Conservation (phyloP, 2,888 invertebrate genomes). For the Clostera curtula region DNA sequence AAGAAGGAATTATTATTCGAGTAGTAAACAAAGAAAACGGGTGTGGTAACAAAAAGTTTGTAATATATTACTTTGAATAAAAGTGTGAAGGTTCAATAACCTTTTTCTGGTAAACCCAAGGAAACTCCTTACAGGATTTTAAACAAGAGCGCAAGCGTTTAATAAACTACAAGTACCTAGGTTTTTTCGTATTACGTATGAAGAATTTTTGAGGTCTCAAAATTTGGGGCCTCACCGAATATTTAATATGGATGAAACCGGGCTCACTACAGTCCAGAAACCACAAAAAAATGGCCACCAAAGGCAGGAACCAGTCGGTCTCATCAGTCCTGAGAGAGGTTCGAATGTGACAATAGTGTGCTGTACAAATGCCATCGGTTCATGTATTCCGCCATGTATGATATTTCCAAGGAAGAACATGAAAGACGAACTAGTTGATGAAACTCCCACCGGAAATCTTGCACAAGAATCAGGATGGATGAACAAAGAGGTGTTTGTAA, state of each 20-base stretch:
- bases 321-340: conserved; percentile 2
- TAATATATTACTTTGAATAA: too few relatives aligned
- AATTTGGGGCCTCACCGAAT: neutral
- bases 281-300: conserved; percentile 1
- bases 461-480: neutral
- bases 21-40: too few relatives aligned
- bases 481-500: neutral
- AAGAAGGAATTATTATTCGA: too few relatives aligned
- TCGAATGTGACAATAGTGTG: conserved; percentile 6
- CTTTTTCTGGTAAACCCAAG: too few relatives aligned
- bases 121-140: too few relatives aligned
- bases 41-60: too few relatives aligned
- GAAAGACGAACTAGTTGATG: conserved; percentile 7
- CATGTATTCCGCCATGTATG: conserved; percentile 3
- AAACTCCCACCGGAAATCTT: conserved; percentile 5
- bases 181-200: neutral
- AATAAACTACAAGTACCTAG: neutral
- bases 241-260: neutral
- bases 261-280: neutral
- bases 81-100: too few relatives aligned
- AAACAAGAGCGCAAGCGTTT: neutral
- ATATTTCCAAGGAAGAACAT: conserved; percentile 7
- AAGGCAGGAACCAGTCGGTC: neutral
- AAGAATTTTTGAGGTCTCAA: neutral
- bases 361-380: conserved; percentile 6